Evolutionary conservation across 2,797 vertebrate genomes (phyloP).

Genomic region (Microctenopoma steveboyesi): DNA sequence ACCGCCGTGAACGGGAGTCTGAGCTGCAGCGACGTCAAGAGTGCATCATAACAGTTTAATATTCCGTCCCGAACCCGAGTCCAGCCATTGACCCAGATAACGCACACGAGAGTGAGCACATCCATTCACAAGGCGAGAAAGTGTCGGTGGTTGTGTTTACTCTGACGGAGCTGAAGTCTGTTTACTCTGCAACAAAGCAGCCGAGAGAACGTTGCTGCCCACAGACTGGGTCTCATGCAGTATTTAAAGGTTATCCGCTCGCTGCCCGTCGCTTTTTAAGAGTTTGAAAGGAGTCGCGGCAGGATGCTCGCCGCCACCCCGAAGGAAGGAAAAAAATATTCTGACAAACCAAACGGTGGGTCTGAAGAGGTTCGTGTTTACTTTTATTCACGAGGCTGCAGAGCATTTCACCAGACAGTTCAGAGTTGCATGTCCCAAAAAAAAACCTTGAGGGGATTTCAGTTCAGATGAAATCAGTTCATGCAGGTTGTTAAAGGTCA

Average conservation of each 20-base stretch:
- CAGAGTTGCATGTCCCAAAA: too few species aligned
- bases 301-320: background rate
- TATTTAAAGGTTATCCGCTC: slow-evolving; percentile 31
- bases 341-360: background rate
- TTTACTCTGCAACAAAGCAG: slow-evolving; percentile 13
- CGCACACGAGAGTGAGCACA: slow-evolving; percentile 3
- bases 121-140: background rate
- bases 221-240: slow-evolving; percentile 36
- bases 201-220: slow-evolving; percentile 19
- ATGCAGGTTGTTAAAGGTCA: too few species aligned
- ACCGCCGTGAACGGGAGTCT: slow-evolving; percentile 10
- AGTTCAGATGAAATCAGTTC: too few species aligned
- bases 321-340: background rate
- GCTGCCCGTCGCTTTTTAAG: slow-evolving; percentile 13
- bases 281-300: slow-evolving; percentile 8
- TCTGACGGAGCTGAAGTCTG: background rate
- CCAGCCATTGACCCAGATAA: background rate
- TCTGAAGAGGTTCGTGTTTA: too few species aligned
- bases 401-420: too few species aligned
- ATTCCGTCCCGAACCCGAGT: background rate
- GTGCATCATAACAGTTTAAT: background rate
- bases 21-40: slow-evolving; percentile 3
- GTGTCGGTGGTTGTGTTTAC: background rate
- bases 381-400: too few species aligned
- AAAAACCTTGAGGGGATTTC: too few species aligned